Base-by-base conservation (phyloP, 2,888 invertebrate genomes). In the Sinohyriopsis cumingii region DNA sequence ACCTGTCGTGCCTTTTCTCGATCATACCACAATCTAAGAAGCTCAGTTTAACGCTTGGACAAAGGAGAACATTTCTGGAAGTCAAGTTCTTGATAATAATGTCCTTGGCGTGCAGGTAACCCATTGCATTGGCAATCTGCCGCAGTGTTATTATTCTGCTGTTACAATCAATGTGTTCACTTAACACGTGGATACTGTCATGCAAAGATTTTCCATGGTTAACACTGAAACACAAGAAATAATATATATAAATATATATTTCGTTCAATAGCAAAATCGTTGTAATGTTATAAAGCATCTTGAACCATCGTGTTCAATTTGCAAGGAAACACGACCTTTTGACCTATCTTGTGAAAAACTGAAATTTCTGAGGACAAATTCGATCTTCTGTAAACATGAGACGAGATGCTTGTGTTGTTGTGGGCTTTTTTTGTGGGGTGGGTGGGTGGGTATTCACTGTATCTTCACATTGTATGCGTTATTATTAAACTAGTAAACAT, bases 101-200 rank as follows among this genome's bases (percentile, higher is more conserved):
- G 24, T 88, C 90, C 72, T 89, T 90, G 67, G 90, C 91, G 79
- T 91, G 91, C 12, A 91, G 84, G 78, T 91, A 91, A n/a, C 91
- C 90, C 88, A 91, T 89, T 20, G 87, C 89, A 71, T 89, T 89
- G 22, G 89, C 86, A 25, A 91, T 84, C 78, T 88, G 90, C 45
- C 88, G 76, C 24, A 88, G 85, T 18, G 90, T 87, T 68, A 82
- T 84, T 9, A 90, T 81, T 63, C 87, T 86, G 18, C 83, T 82
- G 65, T 84, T 82, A 61, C 86, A 80, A 5, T 85, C 80, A 63
- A 89, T 77, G 59, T 83, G 83, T 64, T 88, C 86, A 25, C 80
- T 69, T 62, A 81, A 79, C 33, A 84, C 65, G 73, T 89, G 89
- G 28, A 90, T 76, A 59, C 87, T 84, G 56, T 90, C 87, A 76